Base-by-base conservation (phyloP, 2,888 invertebrate genomes). In the Toxonevra muliebris region DNA sequence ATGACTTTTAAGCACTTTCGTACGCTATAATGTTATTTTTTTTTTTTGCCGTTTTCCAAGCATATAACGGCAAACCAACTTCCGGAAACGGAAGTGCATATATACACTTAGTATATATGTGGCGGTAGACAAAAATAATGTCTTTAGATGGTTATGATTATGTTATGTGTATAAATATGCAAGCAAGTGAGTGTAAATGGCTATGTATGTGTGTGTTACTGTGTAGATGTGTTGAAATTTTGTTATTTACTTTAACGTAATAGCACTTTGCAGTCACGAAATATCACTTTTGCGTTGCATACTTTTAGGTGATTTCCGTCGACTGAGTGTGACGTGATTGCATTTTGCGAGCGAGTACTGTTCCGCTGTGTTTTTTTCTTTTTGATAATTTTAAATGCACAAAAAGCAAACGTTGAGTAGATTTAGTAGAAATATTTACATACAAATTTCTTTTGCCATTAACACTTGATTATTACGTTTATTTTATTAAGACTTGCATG, bases 21-120 rank as follows among this genome's bases (percentile, higher is more conserved):
- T 30, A 30, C 30, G 30, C 7, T 4, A 7, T 7, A 4, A 2
- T 4, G 2, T 30, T 7, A 7, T 30, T 30, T 2, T 30, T 30
- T 30, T 4, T 30, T 30, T 7, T 30, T 7, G 30, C 30, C 7
- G 7, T 30, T 30, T 30, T 30, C 72, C 72, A 72, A 77, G 77
- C 75, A 77, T 74, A 77, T 77, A 79, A 79, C 76, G 77, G 77
- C 76, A 76, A 77, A 76, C 76, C 73, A 75, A 55, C 75, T 78
- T 76, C 74, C 78, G 78, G 80, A 79, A 76, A 73, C 74, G 74
- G 74, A 69, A 70, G 68, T 71, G 65, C 69, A 30, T 30, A 30
- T 30, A 30, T 7, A 30, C 7, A 30, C 7, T 4, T 65, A 68
- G 68, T 67, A 67, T 65, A 67, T 65, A 58, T n/a, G 15, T 17